Evolutionary conservation across 2,888 invertebrate genomes (phyloP), one percentile per base, ranked within the genome.

Genomic region (Pomacea canaliculata): DNA sequence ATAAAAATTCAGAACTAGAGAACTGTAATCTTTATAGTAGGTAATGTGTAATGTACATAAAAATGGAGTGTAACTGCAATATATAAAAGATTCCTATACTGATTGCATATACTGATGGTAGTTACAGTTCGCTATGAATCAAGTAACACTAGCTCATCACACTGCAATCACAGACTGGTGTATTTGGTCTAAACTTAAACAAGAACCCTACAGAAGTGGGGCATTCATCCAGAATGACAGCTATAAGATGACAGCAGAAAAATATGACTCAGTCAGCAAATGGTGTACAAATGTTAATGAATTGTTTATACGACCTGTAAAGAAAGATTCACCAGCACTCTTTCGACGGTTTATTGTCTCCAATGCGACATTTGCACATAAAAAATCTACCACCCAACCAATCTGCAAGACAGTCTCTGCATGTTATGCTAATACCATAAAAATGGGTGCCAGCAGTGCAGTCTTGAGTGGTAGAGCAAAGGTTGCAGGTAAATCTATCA

Each of bases 141-240:
- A 83, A 74, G 82, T 82, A 67, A 77, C 84, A 4, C 81, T 87
- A 0, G 76, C 81, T 49, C 84, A 86, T 76, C 87, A 87, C 78
- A 86, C 84, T 9, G 82, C 84, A 73, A 83, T 86, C 49, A 84
- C 84, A 60, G 84, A 87, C 62, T 87, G 87, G 86, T 83, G 80
- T 19, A 19, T 27, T 63, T 19, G 12, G 5, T 18, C n/a, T 19
- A n/a, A 63, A 19, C 78, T 83, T 5, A 80, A 80, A n/a, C 79
- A 80, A 27, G 78, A 81, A 10, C 79, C 81, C 1, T 78, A 76
- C 68, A 82, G 76, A 49, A 75, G 74, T 9, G 72, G 73, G 62
- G n/a, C 46, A 16, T 66, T 70, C 18, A 60, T n/a, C 27, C 66
- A 49, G 18, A 81, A 79, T 23, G 23, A 23, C 23, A 23, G 23